Conservation (phyloP, 2,797 vertebrate species). For the Onychomys torridus region DNA sequence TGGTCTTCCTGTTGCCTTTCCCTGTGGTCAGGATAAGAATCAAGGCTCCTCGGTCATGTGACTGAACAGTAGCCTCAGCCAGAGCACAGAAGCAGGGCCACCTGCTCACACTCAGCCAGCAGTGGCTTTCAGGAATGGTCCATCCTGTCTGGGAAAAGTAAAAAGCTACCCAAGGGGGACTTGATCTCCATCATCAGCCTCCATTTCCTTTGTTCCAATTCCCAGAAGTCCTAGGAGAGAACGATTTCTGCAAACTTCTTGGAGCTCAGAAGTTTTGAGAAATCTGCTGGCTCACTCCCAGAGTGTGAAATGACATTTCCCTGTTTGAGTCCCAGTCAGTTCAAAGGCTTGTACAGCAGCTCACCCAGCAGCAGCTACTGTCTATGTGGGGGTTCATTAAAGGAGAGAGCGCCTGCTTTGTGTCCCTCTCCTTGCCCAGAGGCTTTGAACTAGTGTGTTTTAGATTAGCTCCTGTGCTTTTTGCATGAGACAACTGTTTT, state of each 20-base stretch:
- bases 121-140: constrained; percentile 24
- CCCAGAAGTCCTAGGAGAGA: constrained; percentile 51
- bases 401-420: constrained; percentile 62
- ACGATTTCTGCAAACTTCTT: neutral
- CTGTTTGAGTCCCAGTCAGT: constrained; percentile 59
- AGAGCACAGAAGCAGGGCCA: neutral
- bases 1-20: neutral
- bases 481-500: constrained; percentile 78
- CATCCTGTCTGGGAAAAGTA: neutral
- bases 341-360: constrained; percentile 63
- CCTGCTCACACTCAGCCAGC: neutral
- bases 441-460: constrained; percentile 75
- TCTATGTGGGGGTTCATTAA: constrained; percentile 60
- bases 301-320: constrained; percentile 60
- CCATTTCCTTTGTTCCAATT: constrained; percentile 24
- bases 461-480: constrained; percentile 68
- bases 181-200: neutral
- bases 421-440: constrained; percentile 62
- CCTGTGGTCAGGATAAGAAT: neutral
- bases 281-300: neutral
- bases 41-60: neutral
- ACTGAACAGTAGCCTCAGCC: neutral
- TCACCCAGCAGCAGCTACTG: constrained; percentile 37
- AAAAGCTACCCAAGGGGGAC: neutral
- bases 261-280: constrained; percentile 44